Percentiles rank a stretch among this genome's conserved stretches.
Evolutionary conservation across 2,888 invertebrate genomes (phyloP).

Genomic region (Drosophila suboccidentalis): DNA sequence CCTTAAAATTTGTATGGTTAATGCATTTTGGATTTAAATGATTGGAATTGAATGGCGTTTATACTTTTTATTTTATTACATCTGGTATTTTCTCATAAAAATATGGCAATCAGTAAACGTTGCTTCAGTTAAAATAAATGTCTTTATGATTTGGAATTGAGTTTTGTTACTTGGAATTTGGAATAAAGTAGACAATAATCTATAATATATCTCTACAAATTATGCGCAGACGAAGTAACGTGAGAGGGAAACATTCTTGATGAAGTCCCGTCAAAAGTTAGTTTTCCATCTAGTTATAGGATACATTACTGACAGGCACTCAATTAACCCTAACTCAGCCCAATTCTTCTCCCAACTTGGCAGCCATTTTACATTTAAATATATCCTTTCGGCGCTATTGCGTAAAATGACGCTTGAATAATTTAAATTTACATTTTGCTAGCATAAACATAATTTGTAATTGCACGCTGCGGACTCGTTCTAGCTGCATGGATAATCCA

Average conservation of each 20-base stretch:
- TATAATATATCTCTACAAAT: not conserved
- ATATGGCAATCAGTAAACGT: conserved; percentile 6
- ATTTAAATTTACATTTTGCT: conserved; percentile 59
- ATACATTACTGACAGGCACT: not conserved
- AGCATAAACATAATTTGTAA: conserved; percentile 74
- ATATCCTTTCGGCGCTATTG: conserved; percentile 4
- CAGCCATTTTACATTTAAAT: conserved; percentile 5
- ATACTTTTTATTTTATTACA: conserved; percentile 25
- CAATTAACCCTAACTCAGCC: not conserved
- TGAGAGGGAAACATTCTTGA: not conserved
- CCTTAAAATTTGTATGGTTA: conserved; percentile 41
- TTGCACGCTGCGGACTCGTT: conserved; percentile 68
- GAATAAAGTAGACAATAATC: not conserved
- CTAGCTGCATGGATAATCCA: conserved; percentile 43
- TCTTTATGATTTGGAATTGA: conserved; percentile 1
- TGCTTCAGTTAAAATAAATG: conserved; percentile 15
- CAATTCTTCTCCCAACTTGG: not conserved
- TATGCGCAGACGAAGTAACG: not conserved
- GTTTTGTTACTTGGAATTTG: not conserved
- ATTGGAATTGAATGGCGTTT: conserved; percentile 33
- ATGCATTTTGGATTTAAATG: conserved; percentile 46
- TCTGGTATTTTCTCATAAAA: conserved; percentile 17
- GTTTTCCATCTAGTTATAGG: not conserved
- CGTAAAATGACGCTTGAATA: conserved; percentile 22
- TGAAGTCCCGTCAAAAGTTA: not conserved